Base-by-base conservation (phyloP, 2,888 invertebrate species). In the Sminthurides aquaticus region DNA sequence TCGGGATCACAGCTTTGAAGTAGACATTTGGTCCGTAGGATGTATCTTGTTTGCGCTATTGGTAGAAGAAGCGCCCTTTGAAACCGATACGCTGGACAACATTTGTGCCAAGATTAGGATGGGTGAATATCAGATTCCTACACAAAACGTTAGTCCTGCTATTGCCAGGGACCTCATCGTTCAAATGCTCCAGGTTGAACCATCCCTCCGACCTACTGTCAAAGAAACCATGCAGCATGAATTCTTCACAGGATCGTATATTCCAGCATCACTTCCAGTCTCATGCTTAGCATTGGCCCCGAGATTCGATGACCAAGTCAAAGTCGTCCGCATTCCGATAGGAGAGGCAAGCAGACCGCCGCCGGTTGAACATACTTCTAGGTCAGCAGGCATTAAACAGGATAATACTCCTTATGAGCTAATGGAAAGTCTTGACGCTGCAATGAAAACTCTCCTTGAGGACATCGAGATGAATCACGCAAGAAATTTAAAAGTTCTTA, bases 1-100 rank as follows among this genome's bases (percentile, higher is more conserved):
- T 80, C 90, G 90, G 78, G 99, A 99, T 0, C 99, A 99, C 80
- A 96, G 97, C 49, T 99, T 89, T 78, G 98, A 98, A 82, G 99
- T 98, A 8, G 99, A 99, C 80, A 87, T 98, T 70, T 99, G 99
- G 99, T 98, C 98, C 29, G 85, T 99, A 76, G 99, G 97, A n/a
- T 97, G 94, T 80, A 96, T 98, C 75, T 88, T 98, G 93, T 84
- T 94, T 80, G 99, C 99, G 0, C 81, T 99, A 72, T 83, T 99
- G 3, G 90, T 96, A 61, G 99, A 99, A 20, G 91, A 91, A 76
- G 99, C 99, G 24, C 99, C 99, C 2, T 99, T 99, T 79, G 99
- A 99, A 81, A 98, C 99, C 0, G 87, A 87, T 66, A 90, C 90
- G 29, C 84, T 99, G 54, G 93, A 90, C 77, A 97, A 98, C 77